phyloP scores from a whole-genome alignment of 2,888 invertebrate species.

The Phaonia tiefii region DNA sequence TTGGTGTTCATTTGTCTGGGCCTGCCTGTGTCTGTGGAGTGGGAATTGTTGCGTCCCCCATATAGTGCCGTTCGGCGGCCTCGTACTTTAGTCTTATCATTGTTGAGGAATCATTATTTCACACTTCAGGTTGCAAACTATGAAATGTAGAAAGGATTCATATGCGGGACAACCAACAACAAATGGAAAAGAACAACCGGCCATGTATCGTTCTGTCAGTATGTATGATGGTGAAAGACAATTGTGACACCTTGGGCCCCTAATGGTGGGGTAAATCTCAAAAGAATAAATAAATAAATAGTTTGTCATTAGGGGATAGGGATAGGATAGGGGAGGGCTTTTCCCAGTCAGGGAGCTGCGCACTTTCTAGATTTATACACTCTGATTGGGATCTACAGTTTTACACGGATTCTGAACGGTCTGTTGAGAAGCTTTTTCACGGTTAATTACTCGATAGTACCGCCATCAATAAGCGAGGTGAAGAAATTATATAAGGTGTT shows the following conservation, averaged over 20 bases:
- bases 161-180: constrained; percentile 39
- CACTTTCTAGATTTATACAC: too few relatives aligned
- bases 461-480: too few relatives aligned
- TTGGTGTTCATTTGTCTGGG: not conserved
- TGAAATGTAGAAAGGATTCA: constrained; percentile 62
- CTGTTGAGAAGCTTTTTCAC: too few relatives aligned
- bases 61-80: constrained; percentile 35
- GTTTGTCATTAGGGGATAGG: too few relatives aligned
- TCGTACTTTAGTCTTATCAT: constrained; percentile 73
- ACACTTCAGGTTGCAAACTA: constrained; percentile 73
- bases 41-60: constrained; percentile 8
- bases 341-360: too few relatives aligned
- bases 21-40: constrained; percentile 1
- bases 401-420: too few relatives aligned
- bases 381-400: too few relatives aligned
- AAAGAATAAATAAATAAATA: too few relatives aligned
- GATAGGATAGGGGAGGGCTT: too few relatives aligned
- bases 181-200: constrained; percentile 40
- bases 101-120: constrained; percentile 79
- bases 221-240: constrained; percentile 23
- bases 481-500: too few relatives aligned
- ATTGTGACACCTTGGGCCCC: not conserved
- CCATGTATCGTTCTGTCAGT: constrained; percentile 33
- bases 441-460: too few relatives aligned
- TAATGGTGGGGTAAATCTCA: not conserved